phyloP scores from a whole-genome alignment of 2,797 vertebrate species.

The Hemitrygon akajei region DNA sequence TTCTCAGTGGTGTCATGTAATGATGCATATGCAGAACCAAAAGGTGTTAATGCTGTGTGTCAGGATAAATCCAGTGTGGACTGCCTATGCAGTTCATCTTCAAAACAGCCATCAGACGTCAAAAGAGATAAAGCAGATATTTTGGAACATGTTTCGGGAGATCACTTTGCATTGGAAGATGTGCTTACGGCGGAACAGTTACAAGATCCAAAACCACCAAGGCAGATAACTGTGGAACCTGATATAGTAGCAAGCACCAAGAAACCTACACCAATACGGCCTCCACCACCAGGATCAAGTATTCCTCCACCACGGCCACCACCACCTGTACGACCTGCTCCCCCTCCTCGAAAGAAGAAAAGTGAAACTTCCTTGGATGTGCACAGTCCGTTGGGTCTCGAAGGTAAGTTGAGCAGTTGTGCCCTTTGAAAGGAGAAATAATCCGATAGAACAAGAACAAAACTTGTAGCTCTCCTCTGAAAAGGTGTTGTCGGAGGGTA shows the following conservation, averaged over 20 bases:
- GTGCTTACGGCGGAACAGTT: constrained; percentile 55
- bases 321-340: constrained; percentile 74
- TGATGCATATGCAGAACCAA: constrained; percentile 43
- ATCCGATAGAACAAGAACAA: neutral
- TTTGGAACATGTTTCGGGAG: constrained; percentile 59
- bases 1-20: constrained; percentile 44
- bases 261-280: constrained; percentile 79
- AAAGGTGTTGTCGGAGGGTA: neutral
- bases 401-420: constrained; percentile 61
- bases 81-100: neutral
- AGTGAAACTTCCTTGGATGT: constrained; percentile 66
- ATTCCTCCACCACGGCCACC: constrained; percentile 85
- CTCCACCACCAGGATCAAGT: constrained; percentile 71
- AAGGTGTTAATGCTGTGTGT: constrained; percentile 42
- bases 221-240: constrained; percentile 80
- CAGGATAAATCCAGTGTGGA: neutral
- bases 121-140: constrained; percentile 58
- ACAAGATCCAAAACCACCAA: constrained; percentile 77
- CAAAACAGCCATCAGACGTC: constrained; percentile 40
- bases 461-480: neutral
- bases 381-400: constrained; percentile 68
- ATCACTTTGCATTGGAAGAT: constrained; percentile 52
- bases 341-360: constrained; percentile 79
- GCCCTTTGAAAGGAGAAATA: neutral
- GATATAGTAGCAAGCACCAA: constrained; percentile 98